These are phyloP conservation scores for Ictalurus furcatus DNA, from an alignment of 2,113 vertebrate genomes.

Conservation along the genomic window DNA sequence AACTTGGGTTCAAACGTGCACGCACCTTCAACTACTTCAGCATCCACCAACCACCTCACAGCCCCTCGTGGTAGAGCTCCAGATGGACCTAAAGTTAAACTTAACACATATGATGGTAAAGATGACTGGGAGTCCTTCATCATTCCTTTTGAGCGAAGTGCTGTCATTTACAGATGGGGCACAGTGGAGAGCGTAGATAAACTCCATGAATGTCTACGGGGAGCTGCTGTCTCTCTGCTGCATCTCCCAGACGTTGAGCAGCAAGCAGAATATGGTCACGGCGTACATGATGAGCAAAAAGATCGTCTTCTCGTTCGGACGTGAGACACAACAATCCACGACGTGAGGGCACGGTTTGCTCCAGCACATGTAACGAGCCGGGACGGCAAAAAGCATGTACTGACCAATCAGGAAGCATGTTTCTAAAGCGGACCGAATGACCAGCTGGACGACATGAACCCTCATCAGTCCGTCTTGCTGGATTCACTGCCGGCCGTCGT, in stretches of 20 bases:
- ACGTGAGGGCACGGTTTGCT: slow-evolving; percentile 83
- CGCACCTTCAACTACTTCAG: too few relatives aligned
- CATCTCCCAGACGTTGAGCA: slow-evolving; percentile 91
- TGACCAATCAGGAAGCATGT: slow-evolving; percentile 87
- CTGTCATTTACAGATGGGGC: too few relatives aligned
- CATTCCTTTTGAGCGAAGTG: too few relatives aligned
- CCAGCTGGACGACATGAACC: slow-evolving; percentile 88
- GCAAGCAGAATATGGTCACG: slow-evolving; percentile 86
- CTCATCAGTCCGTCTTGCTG: slow-evolving; percentile 88
- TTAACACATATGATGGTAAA: too few relatives aligned
- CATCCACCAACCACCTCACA: too few relatives aligned
- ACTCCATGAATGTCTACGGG: too few relatives aligned
- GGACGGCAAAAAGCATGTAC: slow-evolving; percentile 85
- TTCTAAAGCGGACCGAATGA: slow-evolving; percentile 83
- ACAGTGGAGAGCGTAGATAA: too few relatives aligned
- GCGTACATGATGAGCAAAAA: slow-evolving; percentile 94
- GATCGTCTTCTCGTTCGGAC: slow-evolving; percentile 93
- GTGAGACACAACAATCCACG: slow-evolving; percentile 92
- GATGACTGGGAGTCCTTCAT: too few relatives aligned
- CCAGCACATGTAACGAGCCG: slow-evolving; percentile 78
- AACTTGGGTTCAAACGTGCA: too few relatives aligned
- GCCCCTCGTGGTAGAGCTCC: too few relatives aligned
- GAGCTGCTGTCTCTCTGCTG: too few relatives aligned
- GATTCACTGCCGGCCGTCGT: slow-evolving; percentile 85
- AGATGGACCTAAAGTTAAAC: too few relatives aligned